Evolutionary conservation across 1,140 invertebrate genomes (phyloP), one percentile per base, ranked within the genome.

Genomic region (Papilio helenus): DNA sequence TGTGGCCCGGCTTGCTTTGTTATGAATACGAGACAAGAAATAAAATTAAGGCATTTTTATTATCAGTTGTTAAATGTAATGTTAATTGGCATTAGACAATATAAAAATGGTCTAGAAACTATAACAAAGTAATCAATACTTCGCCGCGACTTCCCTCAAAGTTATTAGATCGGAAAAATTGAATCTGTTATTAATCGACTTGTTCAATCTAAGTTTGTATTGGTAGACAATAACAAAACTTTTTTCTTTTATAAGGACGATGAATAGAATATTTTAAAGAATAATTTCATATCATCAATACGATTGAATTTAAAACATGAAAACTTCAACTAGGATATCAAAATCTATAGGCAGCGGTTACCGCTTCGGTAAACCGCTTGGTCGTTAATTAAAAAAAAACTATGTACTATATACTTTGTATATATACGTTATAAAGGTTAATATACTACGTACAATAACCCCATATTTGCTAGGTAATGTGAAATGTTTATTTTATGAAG

Each of bases 401-500:
- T 1, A 68, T 16, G 12, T 68, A 34, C 61, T 34, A 29, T 18
- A 61, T 20, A 26, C 23, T 4, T 7, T 68, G 29, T 18, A 29
- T 68, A 26, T 65, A 0, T 29, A 29, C 12, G 1, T 14, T 65
- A 23, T 68, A 34, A 68, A 34, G 61, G 61, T 68, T 68, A 68
- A 68, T 10, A 61, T 68, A 68, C 26, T 34, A 68, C 10, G 61
- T 68, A 16, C 61, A 29, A 68, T 68, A 68, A 68, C 61, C 61
- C 9, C 61, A 29, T 68, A 26, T 26, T 61, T 68, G 61, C 61
- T 1, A 65, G 61, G 26, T 29, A 16, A 29, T 68, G 61, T 68
- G 61, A 68, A 68, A 68, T 68, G 61, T 68, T 68, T 68, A 68
- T 68, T 68, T 68, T 68, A 68, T 68, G 61, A 68, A 29, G 26